phyloP scores from a whole-genome alignment of 2,888 invertebrate species.

The Gymnosoma rotundatum region DNA sequence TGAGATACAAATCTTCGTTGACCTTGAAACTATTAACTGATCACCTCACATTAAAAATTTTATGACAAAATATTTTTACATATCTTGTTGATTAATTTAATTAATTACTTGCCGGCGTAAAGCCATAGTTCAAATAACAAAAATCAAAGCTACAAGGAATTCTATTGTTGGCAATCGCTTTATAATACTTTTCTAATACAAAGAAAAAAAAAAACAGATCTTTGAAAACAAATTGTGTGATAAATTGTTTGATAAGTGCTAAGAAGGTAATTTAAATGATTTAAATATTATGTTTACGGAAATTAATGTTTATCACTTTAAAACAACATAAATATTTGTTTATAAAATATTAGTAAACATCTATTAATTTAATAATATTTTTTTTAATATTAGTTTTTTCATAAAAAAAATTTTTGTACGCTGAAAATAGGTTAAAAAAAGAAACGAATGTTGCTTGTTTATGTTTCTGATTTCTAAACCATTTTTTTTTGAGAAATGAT shows the following conservation, averaged over 20 bases:
- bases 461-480: no score
- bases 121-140: constrained; percentile 2
- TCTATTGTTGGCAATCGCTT: background rate
- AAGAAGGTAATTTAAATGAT: constrained; percentile 14
- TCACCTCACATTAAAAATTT: background rate
- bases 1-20: background rate
- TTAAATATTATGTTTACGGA: background rate
- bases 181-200: background rate
- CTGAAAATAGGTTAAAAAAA: background rate
- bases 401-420: background rate
- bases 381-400: background rate
- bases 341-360: background rate
- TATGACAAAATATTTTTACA: background rate
- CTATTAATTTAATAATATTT: no score
- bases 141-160: background rate
- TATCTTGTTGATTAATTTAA: constrained; percentile 22
- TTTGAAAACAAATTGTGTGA: no score
- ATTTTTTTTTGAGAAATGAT: no score
- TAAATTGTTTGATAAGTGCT: constrained; percentile 17
- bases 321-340: constrained; percentile 1
- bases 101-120: constrained; percentile 41
- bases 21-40: background rate
- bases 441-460: no score
- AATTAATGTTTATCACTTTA: background rate
- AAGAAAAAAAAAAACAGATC: background rate